phyloP scores from a whole-genome alignment of 2,888 invertebrate species.

The Drosophila sordidula region DNA sequence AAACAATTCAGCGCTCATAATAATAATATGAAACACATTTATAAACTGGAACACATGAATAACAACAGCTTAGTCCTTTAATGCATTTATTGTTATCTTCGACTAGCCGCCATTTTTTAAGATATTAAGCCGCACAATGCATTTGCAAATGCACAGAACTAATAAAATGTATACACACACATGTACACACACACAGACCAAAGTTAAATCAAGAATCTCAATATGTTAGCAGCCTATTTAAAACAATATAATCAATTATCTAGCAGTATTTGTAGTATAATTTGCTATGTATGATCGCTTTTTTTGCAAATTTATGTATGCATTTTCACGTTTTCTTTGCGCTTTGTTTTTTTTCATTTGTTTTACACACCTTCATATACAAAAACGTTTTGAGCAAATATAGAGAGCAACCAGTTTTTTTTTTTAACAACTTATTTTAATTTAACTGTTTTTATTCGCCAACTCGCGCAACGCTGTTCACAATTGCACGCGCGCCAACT shows the following conservation, averaged over 20 bases:
- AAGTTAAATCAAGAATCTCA: constrained; percentile 11
- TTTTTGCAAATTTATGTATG: constrained; percentile 42
- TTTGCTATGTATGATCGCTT: constrained; percentile 21
- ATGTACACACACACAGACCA: constrained; percentile 5
- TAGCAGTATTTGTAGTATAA: constrained; percentile 3
- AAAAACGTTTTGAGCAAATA: constrained; percentile 21
- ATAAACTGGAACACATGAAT: neutral
- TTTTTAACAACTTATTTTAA: constrained; percentile 39
- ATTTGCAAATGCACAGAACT: constrained; percentile 8
- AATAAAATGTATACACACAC: constrained; percentile 6
- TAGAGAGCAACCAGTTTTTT: constrained; percentile 27
- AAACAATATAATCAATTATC: constrained; percentile 13
- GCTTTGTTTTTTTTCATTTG: neutral
- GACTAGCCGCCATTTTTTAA: constrained; percentile 48
- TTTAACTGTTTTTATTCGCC: constrained; percentile 57
- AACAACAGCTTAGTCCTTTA: constrained; percentile 2
- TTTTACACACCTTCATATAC: constrained; percentile 71
- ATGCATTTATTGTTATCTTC: constrained; percentile 37
- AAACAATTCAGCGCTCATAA: constrained; percentile 20
- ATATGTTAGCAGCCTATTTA: constrained; percentile 8
- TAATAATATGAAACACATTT: constrained; percentile 1
- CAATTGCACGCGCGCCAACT: constrained; percentile 73
- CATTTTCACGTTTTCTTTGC: constrained; percentile 21
- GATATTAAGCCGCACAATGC: constrained; percentile 25
- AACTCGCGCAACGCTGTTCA: constrained; percentile 54